phyloP scores from a whole-genome alignment of 2,888 invertebrate species.

The Hedychridium roseum region DNA sequence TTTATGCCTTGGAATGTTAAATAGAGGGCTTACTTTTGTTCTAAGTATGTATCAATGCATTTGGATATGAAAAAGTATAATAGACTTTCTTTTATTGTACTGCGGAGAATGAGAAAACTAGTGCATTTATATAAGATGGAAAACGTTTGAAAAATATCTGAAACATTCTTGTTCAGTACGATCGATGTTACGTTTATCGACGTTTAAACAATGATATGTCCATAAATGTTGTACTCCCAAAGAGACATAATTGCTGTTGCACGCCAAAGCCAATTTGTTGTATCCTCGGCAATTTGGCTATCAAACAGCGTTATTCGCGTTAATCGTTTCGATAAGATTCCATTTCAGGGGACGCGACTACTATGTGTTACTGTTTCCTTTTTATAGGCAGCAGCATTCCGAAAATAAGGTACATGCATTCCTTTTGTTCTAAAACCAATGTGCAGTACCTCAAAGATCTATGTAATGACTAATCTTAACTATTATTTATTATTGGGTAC shows the following conservation, averaged over 20 bases:
- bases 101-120: not conserved
- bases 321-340: conserved; percentile 19
- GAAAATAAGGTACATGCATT: conserved; percentile 34
- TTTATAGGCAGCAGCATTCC: conserved; percentile 16
- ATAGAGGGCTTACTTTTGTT: not conserved
- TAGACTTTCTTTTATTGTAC: no score
- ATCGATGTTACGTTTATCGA: no score
- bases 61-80: not conserved
- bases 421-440: conserved; percentile 4
- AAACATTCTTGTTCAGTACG: not conserved
- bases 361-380: not conserved
- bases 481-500: conserved; percentile 30
- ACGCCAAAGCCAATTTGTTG: no score
- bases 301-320: not conserved
- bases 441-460: conserved; percentile 19
- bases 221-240: no score
- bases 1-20: not conserved
- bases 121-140: not conserved
- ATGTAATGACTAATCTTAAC: conserved; percentile 35
- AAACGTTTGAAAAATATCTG: conserved; percentile 3
- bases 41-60: not conserved
- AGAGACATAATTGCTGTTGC: no score
- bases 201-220: no score
- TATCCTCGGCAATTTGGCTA: not conserved
- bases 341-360: no score